Conservation (phyloP, 2,797 vertebrate genomes). For the Echeneis naucrates region DNA sequence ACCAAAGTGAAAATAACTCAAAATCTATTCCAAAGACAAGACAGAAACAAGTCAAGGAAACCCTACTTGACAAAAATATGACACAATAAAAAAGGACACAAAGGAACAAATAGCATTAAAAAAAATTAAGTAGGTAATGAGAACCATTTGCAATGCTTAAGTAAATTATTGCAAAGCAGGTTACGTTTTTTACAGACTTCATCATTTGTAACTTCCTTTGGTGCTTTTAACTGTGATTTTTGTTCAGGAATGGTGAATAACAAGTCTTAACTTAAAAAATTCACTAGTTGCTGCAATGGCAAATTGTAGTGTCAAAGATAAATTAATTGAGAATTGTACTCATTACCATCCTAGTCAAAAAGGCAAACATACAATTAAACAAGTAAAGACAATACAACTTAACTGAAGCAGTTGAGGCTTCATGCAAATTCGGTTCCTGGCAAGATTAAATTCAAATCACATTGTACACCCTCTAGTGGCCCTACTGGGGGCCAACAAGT, state of each 20-base stretch:
- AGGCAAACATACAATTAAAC: background rate
- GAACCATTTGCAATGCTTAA: background rate
- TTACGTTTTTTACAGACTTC: too few relatives aligned
- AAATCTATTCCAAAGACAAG: background rate
- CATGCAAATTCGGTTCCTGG: background rate
- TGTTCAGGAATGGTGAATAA: background rate
- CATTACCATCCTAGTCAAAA: background rate
- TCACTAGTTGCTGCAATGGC: background rate
- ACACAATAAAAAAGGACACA: background rate
- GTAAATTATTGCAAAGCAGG: background rate
- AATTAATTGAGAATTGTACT: background rate
- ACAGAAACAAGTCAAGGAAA: background rate
- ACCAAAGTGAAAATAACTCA: too few relatives aligned
- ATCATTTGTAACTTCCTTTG: background rate
- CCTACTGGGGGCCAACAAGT: background rate
- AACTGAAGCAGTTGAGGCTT: background rate
- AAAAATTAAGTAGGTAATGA: background rate
- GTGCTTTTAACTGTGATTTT: background rate
- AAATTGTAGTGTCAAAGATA: background rate
- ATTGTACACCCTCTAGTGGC: slow-evolving; percentile 39
- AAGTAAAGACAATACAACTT: background rate
- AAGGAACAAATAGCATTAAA: background rate
- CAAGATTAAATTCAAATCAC: background rate
- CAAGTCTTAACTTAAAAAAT: background rate
- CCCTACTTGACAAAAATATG: background rate